Evolutionary conservation across 2,113 vertebrate genomes (phyloP).

Genomic region (Rhinichthys klamathensis): DNA sequence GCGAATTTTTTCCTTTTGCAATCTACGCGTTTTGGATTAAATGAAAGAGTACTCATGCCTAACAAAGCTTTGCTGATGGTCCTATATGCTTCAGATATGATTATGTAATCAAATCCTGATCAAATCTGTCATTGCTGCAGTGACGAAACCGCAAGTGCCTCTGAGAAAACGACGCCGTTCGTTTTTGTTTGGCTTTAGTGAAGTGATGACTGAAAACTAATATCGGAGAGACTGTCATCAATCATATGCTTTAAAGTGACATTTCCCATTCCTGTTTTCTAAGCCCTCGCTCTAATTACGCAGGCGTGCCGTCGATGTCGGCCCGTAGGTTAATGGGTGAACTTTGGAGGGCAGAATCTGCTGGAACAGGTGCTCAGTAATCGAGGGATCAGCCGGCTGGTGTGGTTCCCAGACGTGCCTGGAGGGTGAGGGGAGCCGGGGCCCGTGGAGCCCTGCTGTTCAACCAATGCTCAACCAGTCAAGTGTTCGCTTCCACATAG

Average conservation of each 20-base stretch:
- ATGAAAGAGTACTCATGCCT: conserved; percentile 38
- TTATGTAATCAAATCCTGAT: conserved; percentile 32
- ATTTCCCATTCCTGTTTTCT: conserved; percentile 8
- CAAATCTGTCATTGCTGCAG: conserved; percentile 3
- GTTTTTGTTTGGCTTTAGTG: conserved; percentile 19
- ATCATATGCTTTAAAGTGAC: conserved; percentile 21
- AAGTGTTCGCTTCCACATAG: neutral
- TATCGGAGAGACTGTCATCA: conserved; percentile 26
- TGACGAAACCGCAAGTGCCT: neutral
- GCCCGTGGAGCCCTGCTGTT: conserved; percentile 41
- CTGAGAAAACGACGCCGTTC: neutral
- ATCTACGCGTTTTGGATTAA: conserved; percentile 14
- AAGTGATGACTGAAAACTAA: conserved; percentile 12
- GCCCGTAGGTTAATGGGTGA: conserved; percentile 10
- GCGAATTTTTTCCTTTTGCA: conserved; percentile 5
- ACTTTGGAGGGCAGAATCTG: conserved; percentile 23
- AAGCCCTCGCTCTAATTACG: neutral
- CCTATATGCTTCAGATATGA: conserved; percentile 6
- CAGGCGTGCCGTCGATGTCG: neutral
- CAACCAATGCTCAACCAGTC: conserved; percentile 39
- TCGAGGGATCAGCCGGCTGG: conserved; percentile 9
- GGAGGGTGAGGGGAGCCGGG: conserved; percentile 41
- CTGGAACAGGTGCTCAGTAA: conserved; percentile 45
- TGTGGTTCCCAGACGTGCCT: neutral
- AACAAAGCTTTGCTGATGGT: conserved; percentile 31